Evolutionary conservation across 2,797 vertebrate genomes (phyloP).

Genomic region (Melanogrammus aeglefinus): DNA sequence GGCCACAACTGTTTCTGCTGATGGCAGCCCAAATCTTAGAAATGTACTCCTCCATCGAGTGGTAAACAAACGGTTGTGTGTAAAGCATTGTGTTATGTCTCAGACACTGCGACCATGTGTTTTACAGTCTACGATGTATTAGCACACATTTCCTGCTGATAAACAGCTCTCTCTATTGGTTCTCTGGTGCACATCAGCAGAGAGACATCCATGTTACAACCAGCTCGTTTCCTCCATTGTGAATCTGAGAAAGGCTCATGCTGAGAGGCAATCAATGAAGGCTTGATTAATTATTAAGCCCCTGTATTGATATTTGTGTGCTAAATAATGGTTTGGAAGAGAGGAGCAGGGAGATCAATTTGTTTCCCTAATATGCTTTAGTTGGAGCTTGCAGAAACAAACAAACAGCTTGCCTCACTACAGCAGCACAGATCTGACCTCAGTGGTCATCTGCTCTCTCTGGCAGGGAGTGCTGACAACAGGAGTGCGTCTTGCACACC

Average conservation of each 20-base stretch:
- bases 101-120: too few species aligned
- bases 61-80: too few species aligned
- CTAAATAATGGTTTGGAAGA: slow-evolving; percentile 1
- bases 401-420: background rate
- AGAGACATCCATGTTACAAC: background rate
- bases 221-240: background rate
- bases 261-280: background rate
- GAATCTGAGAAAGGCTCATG: background rate
- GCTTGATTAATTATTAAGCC: background rate
- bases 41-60: too few species aligned
- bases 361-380: background rate
- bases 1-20: too few species aligned
- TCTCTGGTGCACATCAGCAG: background rate
- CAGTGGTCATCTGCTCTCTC: background rate
- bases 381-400: background rate
- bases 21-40: too few species aligned
- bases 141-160: background rate
- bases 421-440: background rate
- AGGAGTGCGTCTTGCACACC: background rate
- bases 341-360: background rate
- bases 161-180: background rate
- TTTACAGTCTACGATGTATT: background rate
- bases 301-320: background rate
- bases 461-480: background rate
- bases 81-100: too few species aligned